Evolutionary conservation across 2,113 vertebrate genomes (phyloP).

Genomic region (Poeciliopsis prolifica): DNA sequence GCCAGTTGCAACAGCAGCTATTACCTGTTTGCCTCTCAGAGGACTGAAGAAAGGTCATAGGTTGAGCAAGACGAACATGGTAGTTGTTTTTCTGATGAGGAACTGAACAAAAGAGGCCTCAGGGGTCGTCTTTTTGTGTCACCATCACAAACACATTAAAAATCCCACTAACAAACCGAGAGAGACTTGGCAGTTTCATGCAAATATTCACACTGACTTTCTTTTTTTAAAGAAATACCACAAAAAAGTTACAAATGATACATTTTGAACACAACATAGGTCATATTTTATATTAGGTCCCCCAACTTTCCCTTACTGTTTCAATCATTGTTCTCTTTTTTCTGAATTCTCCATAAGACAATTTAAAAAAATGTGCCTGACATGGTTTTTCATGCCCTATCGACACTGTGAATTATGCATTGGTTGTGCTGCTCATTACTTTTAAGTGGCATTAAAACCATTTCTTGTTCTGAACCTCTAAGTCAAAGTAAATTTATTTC

Average conservation of each 20-base stretch:
- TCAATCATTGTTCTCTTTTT: constrained; percentile 11
- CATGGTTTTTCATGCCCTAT: constrained; percentile 48
- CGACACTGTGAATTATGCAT: constrained; percentile 66
- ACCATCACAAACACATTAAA: constrained; percentile 28
- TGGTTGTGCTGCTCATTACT: constrained; percentile 59
- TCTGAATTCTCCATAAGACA: background rate
- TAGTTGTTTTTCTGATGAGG: constrained; percentile 27
- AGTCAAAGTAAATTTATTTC: constrained; percentile 14
- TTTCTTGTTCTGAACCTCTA: constrained; percentile 13
- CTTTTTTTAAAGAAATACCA: constrained; percentile 6
- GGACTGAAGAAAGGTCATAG: constrained; percentile 1
- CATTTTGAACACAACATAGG: background rate
- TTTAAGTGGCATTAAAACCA: constrained; percentile 41
- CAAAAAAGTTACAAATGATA: background rate
- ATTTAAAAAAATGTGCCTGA: constrained; percentile 15
- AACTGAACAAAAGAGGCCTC: constrained; percentile 53
- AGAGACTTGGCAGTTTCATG: constrained; percentile 18
- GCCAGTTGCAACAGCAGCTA: constrained; percentile 48
- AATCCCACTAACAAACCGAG: background rate
- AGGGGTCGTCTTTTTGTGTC: constrained; percentile 24
- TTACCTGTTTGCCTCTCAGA: constrained; percentile 29
- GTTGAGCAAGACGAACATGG: background rate
- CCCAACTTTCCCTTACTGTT: background rate
- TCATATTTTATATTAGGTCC: background rate
- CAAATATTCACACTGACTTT: background rate